Percentiles rank a stretch among this genome's conserved stretches.
Conservation (phyloP, 2,113 vertebrate genomes). For the Cygnus buccinator region DNA sequence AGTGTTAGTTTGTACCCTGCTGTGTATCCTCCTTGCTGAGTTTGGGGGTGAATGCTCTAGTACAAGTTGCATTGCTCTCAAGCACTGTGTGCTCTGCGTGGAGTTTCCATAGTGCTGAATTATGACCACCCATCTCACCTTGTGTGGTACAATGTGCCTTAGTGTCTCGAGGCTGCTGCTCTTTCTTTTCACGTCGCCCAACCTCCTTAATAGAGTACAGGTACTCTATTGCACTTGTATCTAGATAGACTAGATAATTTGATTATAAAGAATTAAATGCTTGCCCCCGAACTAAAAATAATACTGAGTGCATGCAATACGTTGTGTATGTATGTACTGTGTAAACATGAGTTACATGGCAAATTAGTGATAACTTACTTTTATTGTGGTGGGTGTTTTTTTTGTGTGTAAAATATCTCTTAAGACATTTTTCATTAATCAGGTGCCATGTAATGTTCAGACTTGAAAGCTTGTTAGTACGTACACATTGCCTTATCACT, state of each 20-base stretch:
- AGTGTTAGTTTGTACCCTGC: not conserved
- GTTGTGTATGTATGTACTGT: not conserved
- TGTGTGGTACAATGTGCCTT: accelerated
- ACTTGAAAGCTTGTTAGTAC: not conserved
- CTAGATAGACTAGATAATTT: not conserved
- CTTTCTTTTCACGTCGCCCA: not conserved
- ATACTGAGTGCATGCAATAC: accelerated
- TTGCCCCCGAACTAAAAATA: not conserved
- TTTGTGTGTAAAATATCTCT: not conserved
- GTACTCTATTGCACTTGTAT: not conserved
- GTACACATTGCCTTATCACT: not conserved
- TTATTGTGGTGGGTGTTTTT: not conserved
- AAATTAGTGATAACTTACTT: not conserved
- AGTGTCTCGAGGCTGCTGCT: not conserved
- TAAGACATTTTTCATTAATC: not conserved
- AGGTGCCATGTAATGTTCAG: not conserved
- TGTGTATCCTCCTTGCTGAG: not conserved
- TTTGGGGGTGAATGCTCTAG: not conserved
- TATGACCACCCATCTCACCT: not conserved
- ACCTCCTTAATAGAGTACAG: not conserved
- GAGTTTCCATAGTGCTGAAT: not conserved
- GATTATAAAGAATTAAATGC: not conserved
- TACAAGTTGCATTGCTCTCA: not conserved
- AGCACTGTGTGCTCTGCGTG: not conserved
- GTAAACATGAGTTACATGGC: not conserved